Evolutionary conservation across 1,140 invertebrate species (phyloP).

Genomic region (Trachymyrmex septentrionalis): DNA sequence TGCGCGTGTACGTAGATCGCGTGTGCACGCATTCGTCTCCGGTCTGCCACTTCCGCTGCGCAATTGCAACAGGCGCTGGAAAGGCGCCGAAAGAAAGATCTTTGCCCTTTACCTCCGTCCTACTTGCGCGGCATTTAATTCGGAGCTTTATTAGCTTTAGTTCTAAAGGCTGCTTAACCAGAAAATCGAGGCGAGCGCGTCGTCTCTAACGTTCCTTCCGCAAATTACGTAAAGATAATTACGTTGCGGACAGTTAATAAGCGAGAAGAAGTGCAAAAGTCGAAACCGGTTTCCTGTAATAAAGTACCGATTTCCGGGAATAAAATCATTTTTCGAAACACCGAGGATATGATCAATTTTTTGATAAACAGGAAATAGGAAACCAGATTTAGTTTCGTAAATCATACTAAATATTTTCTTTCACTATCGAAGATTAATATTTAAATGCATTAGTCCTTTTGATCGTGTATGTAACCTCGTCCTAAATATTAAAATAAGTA

Average conservation of each 20-base stretch:
- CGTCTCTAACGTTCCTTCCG: not conserved
- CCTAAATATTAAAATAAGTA: not conserved
- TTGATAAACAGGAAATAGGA: slow-evolving; percentile 26
- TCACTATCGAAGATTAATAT: not conserved
- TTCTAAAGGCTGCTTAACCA: not conserved
- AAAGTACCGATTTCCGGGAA: slow-evolving; percentile 19
- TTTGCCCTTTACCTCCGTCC: slow-evolving; percentile 39
- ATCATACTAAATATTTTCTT: not conserved
- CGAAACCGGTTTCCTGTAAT: not conserved
- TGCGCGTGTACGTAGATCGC: not conserved
- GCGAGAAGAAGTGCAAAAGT: not conserved
- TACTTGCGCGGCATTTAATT: slow-evolving; percentile 27
- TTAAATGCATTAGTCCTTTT: not conserved
- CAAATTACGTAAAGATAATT: slow-evolving; percentile 18
- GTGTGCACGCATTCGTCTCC: slow-evolving; percentile 15
- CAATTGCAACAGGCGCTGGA: not conserved
- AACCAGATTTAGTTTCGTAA: slow-evolving; percentile 1
- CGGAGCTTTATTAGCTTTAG: slow-evolving; percentile 1
- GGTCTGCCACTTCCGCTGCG: not conserved
- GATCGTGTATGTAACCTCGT: not conserved
- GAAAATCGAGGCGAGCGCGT: not conserved
- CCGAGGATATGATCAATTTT: not conserved
- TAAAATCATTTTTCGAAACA: not conserved
- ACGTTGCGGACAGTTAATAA: not conserved
- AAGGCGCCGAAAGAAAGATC: slow-evolving; percentile 28